Conservation (phyloP, 2,113 vertebrate genomes). For the Micromys minutus region DNA sequence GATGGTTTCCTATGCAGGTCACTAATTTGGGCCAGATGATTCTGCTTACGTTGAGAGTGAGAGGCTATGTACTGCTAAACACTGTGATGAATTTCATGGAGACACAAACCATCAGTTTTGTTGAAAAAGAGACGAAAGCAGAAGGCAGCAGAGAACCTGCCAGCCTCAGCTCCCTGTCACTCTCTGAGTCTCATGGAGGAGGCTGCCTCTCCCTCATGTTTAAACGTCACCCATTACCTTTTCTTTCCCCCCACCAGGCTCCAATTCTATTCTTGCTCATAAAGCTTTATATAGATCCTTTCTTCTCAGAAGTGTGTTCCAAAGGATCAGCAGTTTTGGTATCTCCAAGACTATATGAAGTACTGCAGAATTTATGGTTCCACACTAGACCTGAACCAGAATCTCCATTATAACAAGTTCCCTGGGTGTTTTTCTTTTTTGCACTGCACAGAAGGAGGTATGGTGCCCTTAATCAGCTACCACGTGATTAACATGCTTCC, state of each 20-base stretch:
- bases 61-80: not conserved
- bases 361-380: not conserved
- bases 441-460: not conserved
- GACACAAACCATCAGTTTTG: not conserved
- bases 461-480: not conserved
- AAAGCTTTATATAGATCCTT: not conserved
- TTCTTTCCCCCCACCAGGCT: not conserved
- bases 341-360: not conserved
- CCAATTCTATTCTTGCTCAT: not conserved
- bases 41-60: slow-evolving; percentile 4
- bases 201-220: not conserved
- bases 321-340: not conserved
- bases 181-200: not conserved
- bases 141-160: not conserved
- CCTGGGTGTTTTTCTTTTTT: not conserved
- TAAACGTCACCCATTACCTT: not conserved
- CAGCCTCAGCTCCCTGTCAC: not conserved
- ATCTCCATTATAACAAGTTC: not conserved
- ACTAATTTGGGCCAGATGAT: slow-evolving; percentile 24
- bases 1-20: slow-evolving; percentile 16
- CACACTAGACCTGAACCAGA: not conserved
- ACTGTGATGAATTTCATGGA: slow-evolving; percentile 27
- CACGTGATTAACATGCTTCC: not conserved
- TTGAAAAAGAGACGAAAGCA: not conserved
- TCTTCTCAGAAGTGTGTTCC: not conserved